Evolutionary conservation across 92 coral and sea anemone species (phyloP), one percentile per base, ranked within the genome.

Genomic region (Porites divaricata): DNA sequence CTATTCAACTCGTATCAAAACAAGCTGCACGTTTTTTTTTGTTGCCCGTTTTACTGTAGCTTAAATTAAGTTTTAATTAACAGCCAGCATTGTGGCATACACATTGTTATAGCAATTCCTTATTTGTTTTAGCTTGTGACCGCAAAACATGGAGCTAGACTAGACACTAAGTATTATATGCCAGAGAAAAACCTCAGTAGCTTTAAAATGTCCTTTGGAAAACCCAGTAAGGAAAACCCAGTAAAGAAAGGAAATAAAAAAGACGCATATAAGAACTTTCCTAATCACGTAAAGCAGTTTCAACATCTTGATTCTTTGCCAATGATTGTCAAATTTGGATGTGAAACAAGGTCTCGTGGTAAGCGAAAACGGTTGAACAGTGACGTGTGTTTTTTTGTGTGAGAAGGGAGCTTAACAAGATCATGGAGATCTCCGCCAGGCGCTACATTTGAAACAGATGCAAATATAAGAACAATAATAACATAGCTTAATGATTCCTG

Each of bases 231-330:
- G 67, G 54, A 84, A 67, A 12, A n/a, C n/a, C 83, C 63, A 63
- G 45, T 35, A 3, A 70, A 76, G 54, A 84, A 67, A 12, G 84
- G 88, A 9, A 21, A 48, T 9, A 84, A 84, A 83, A 88, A 21
- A 56, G 88, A 63, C 22, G 83, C 79, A 74, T 88, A 88, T 76
- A 74, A 41, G 9, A 74, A 79, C 23, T 88, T 83, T 76, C 84
- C 83, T 25, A 80, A 83, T 61, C 75, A 89, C 59, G 90, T 86
- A 22, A 53, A 35, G 4, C 59, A 86, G 70, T 86, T 86, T 81
- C 41, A 84, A 22, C n/a, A 86, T 50, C 2, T 74, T 35, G 76
- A 70, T 80, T 61, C 78, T 70, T 78, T 86, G 28, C 86, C 90
- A 12, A 74, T 87, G 70, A 84, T 83, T 22, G 26, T 83, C 23